Conservation (phyloP, 2,113 vertebrate species). For the Craseonycteris thonglongyai region DNA sequence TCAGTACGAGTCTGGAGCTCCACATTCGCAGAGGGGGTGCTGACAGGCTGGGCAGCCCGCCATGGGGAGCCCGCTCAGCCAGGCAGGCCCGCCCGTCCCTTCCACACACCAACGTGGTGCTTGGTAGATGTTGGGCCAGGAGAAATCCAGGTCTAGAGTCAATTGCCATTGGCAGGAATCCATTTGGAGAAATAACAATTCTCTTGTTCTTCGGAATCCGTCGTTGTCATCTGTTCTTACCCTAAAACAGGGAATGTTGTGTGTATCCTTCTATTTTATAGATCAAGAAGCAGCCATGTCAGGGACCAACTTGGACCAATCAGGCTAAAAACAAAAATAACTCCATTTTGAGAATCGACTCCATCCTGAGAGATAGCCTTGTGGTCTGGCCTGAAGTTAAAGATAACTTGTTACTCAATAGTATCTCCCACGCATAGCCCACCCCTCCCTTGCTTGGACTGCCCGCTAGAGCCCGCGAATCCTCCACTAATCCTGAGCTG, state of each 20-base stretch:
- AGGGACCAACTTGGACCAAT: too few species aligned
- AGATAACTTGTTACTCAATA: too few species aligned
- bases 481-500: too few species aligned
- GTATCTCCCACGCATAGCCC: too few species aligned
- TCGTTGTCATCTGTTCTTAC: neutral
- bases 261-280: neutral
- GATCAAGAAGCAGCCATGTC: neutral
- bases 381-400: too few species aligned
- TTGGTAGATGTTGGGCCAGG: neutral
- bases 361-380: too few species aligned
- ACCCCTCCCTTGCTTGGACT: too few species aligned
- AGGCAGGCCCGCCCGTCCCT: neutral
- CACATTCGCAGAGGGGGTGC: slow-evolving; percentile 62
- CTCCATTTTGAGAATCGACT: too few species aligned
- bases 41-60: slow-evolving; percentile 31
- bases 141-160: neutral
- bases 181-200: neutral
- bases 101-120: neutral
- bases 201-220: neutral
- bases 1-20: slow-evolving; percentile 74
- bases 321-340: too few species aligned
- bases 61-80: neutral
- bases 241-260: neutral
- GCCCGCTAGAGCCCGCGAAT: too few species aligned
- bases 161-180: neutral